phyloP scores from a whole-genome alignment of 2,113 vertebrate genomes.

The Panthera tigris region DNA sequence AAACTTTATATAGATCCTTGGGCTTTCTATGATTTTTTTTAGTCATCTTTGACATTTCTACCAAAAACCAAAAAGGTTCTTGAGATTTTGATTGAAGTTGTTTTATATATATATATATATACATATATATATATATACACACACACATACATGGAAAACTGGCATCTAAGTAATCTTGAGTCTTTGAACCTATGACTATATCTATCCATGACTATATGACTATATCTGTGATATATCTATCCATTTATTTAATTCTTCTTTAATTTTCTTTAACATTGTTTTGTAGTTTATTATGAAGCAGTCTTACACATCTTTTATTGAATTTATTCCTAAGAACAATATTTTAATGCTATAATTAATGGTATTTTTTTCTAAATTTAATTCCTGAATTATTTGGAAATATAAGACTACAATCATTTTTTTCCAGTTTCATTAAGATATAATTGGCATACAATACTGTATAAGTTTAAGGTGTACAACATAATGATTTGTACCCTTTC shows the following conservation, averaged over 20 bases:
- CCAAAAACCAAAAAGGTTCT: neutral
- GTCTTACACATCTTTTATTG: neutral
- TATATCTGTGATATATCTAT: neutral
- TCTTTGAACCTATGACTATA: neutral
- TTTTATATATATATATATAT: neutral
- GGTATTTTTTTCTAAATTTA: neutral
- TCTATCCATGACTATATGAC: neutral
- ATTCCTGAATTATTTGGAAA: neutral
- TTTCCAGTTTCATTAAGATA: neutral
- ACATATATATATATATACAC: no score
- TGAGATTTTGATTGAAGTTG: neutral
- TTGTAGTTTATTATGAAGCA: neutral
- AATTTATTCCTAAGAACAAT: neutral
- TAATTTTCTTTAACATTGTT: neutral
- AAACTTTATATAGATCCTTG: neutral
- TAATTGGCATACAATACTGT: neutral
- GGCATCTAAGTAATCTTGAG: neutral
- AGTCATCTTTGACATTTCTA: neutral
- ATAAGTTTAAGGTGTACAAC: neutral
- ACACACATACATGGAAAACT: neutral
- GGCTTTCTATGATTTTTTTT: neutral
- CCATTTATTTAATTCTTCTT: neutral
- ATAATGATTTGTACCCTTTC: neutral
- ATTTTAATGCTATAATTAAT: neutral
- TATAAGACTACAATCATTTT: neutral